Evolutionary conservation across 2,113 vertebrate genomes (phyloP), one percentile per base, ranked within the genome.

Genomic region (Notarius quadriscutis): DNA sequence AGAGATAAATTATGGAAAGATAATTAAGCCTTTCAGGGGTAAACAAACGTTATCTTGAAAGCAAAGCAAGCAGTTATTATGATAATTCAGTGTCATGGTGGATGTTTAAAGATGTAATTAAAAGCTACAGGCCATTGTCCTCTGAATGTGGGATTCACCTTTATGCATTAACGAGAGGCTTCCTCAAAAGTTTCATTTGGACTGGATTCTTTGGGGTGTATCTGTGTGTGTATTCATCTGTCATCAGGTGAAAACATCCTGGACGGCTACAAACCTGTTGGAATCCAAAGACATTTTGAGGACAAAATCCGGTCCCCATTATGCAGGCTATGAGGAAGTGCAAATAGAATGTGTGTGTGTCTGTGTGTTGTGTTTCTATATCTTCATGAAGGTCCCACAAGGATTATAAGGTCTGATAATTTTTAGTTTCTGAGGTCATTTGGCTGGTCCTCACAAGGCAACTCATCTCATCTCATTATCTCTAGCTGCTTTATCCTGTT

Each of bases 11-110:
- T 84, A 87, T 81, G 55, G 71, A 84, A 83, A 77, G 71, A 87
- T 87, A 87, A 87, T 87, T 77, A 87, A 87, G 77, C 81, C 86
- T 87, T 87, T 87, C 86, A 87, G 81, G 81, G 71, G 81, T 87
- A 87, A 87, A 83, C 81, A 83, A 83, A 83, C 81, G 65, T 87
- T 83, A 83, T 87, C 72, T 67, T 77, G 71, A 84, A 83, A 65
- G 72, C 71, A 62, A 69, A 50, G 8, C 72, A 10, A 57, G 27
- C 72, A 34, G 80, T 72, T 87, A 77, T 83, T 83, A 87, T 77
- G 71, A 48, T 83, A 83, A 83, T 87, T 83, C 14, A 9, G 81
- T 22, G 14, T 83, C 67, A 53, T 67, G 69, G n/a, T 6, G 41
- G 57, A 74, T 80, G 55, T 82, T 87, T 82, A 87, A 87, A 83